Evolutionary conservation across 2,113 vertebrate genomes (phyloP), one percentile per base, ranked within the genome.

Genomic region (Butorides virescens): DNA sequence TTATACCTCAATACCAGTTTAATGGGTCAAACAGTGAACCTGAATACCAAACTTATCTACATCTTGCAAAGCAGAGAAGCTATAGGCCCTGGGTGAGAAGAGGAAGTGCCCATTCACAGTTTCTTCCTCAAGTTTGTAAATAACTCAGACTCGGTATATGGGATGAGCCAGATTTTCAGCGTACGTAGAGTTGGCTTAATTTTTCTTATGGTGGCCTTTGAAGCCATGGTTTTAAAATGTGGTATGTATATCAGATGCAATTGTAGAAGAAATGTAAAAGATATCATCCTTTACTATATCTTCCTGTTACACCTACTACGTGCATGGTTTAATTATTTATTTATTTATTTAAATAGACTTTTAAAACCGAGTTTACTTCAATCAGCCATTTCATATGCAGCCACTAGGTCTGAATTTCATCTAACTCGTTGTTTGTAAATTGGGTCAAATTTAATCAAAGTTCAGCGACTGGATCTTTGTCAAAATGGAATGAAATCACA

Each of bases 1-100:
- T 98, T 98, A 98, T 98, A 98, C 98, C 97, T 98, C 98, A 99
- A 99, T 98, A 98, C 98, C 98, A 98, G 98, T 98, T 98, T 98
- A 99, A 99, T 98, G 98, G 98, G 98, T 98, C 98, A 98, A 98
- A 98, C 98, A 98, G 98, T 98, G 98, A 98, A 98, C 97, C 96
- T 98, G 98, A 98, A 98, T 98, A 96, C 98, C 96, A 97, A 98
- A 98, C 98, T 98, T 98, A 97, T 97, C 97, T 98, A 96, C 98
- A 93, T 98, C 97, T 98, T 98, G 97, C 96, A 96, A 97, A 98
- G 97, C 92, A 96, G 94, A 97, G 96, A 97, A 97, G 81, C 95
- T 95, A 96, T 94, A 93, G 93, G 95, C 93, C 93, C 95, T 92
- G 94, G 88, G 97, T 87, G 97, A 97, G 96, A 97, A 93, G 95